A percentile compares a stretch with the other conserved stretches of the same genome.
Evolutionary conservation across 35 echinoderm and acorn worm species (phyloP).

Genomic region (Heliocidaris tuberculata): DNA sequence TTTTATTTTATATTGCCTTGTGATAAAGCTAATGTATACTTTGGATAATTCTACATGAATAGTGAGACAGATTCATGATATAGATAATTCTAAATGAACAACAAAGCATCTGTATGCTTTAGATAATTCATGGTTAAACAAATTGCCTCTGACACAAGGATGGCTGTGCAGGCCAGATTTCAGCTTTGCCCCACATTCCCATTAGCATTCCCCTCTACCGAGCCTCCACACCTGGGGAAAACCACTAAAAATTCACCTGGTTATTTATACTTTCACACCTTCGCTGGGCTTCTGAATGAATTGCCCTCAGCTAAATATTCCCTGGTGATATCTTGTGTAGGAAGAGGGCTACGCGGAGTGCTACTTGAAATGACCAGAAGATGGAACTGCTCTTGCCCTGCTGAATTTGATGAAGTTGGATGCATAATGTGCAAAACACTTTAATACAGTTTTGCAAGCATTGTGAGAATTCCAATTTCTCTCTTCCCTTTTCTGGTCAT

Average conservation of each 20-base stretch:
- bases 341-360: neutral
- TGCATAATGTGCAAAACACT: neutral
- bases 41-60: neutral
- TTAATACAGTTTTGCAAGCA: neutral
- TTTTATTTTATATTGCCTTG: too few species aligned
- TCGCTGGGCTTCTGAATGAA: conserved; percentile 5
- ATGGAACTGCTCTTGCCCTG: neutral
- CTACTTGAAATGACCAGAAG: conserved; percentile 3
- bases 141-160: neutral
- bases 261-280: conserved; percentile 43
- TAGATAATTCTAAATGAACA: neutral
- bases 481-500: neutral
- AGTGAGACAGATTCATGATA: too few species aligned
- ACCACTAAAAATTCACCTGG: conserved; percentile 21
- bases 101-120: neutral
- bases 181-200: neutral
- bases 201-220: neutral
- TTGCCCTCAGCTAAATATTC: conserved; percentile 22
- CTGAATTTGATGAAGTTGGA: neutral
- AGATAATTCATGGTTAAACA: neutral
- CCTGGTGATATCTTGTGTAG: neutral
- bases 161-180: neutral
- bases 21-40: too few species aligned
- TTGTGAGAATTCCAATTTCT: neutral
- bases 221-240: neutral